Conservation (phyloP, 2,113 vertebrate genomes). For the Ageneiosus marmoratus region DNA sequence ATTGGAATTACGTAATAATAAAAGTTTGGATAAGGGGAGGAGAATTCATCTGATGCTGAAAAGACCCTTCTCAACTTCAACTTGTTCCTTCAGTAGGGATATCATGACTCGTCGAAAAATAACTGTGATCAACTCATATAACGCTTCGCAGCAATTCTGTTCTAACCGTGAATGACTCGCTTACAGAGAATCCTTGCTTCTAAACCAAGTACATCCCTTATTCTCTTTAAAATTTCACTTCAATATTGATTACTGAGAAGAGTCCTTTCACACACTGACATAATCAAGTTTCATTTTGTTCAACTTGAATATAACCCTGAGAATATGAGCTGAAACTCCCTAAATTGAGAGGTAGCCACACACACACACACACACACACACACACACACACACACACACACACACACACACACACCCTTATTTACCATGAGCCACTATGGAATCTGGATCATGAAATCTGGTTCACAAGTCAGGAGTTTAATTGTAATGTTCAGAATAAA, state of each 20-base stretch:
- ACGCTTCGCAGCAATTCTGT: slow-evolving; percentile 66
- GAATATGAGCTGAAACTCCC: slow-evolving; percentile 61
- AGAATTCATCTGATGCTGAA: neutral
- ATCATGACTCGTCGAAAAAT: slow-evolving; percentile 40
- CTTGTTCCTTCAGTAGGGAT: neutral
- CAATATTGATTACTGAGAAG: slow-evolving; percentile 60
- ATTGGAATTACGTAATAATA: neutral
- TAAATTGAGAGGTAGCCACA: slow-evolving; percentile 76
- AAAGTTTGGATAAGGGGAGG: neutral
- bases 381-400: too few species aligned
- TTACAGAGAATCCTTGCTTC: slow-evolving; percentile 60
- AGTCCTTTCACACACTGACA: slow-evolving; percentile 63
- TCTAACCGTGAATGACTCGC: slow-evolving; percentile 65
- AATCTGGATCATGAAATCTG: too few species aligned
- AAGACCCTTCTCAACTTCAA: slow-evolving; percentile 33
- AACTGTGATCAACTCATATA: slow-evolving; percentile 45
- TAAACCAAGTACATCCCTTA: slow-evolving; percentile 42
- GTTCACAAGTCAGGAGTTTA: too few species aligned
- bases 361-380: slow-evolving; percentile 56
- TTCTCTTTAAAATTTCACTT: slow-evolving; percentile 54
- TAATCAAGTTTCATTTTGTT: slow-evolving; percentile 70
- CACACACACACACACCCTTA: too few species aligned
- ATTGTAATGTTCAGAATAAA: too few species aligned
- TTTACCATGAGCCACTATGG: too few species aligned
- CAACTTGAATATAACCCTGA: slow-evolving; percentile 68